phyloP scores from a whole-genome alignment of 2,888 invertebrate genomes.

The Andrena haemorrhoa region DNA sequence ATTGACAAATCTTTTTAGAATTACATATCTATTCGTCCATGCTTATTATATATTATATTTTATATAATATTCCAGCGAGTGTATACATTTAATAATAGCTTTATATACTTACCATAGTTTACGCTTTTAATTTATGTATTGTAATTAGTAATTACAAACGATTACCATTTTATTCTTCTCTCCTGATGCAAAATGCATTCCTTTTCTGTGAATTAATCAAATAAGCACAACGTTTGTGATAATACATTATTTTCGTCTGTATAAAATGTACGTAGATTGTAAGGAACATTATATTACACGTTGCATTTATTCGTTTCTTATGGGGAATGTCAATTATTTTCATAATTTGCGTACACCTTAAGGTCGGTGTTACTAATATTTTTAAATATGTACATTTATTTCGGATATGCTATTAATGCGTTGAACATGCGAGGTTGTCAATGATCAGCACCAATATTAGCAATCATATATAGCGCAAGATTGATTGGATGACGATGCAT shows the following conservation, averaged over 20 bases:
- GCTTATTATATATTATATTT: too few relatives aligned
- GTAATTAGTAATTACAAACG: neutral
- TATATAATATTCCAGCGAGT: too few relatives aligned
- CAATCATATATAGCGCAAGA: conserved; percentile 19
- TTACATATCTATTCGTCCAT: too few relatives aligned
- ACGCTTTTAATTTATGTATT: neutral
- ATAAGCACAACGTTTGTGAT: too few relatives aligned
- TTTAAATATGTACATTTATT: neutral
- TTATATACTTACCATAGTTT: neutral
- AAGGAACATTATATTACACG: too few relatives aligned
- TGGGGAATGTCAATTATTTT: neutral
- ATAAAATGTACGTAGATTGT: too few relatives aligned
- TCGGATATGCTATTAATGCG: conserved; percentile 26
- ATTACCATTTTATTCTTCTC: neutral
- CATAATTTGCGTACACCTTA: neutral
- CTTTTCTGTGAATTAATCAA: too few relatives aligned
- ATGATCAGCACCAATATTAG: conserved; percentile 41
- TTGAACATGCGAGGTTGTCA: conserved; percentile 26
- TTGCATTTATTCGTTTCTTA: too few relatives aligned
- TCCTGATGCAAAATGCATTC: neutral
- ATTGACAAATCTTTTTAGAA: too few relatives aligned
- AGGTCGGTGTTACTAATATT: too few relatives aligned
- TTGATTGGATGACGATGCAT: conserved; percentile 23
- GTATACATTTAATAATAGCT: neutral
- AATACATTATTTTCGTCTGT: too few relatives aligned